Evolutionary conservation across 2,888 invertebrate genomes (phyloP), one percentile per base, ranked within the genome.

Genomic region (Tetanocera ferruginea): DNA sequence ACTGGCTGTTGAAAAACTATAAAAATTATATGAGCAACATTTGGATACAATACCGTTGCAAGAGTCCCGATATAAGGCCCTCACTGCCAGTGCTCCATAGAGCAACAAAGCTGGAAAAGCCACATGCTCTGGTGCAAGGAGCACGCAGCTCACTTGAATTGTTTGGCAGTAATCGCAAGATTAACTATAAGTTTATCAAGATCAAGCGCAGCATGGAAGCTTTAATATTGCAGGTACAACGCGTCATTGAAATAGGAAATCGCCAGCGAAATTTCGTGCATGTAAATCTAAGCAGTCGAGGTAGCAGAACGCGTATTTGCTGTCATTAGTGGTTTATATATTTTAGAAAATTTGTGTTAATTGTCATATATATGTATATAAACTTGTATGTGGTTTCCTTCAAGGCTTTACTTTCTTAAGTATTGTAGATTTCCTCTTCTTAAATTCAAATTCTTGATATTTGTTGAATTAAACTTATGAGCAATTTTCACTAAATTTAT

Each of bases 161-260:
- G 64, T 81, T 72, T 52, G 83, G 81, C 11, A 74, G 79, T 37
- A 84, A 81, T 82, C 82, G 82, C 4, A 77, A 76, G 34, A 82
- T 85, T 55, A 85, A 84, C 76, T 84, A 79, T 71, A 84, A 83
- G 76, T 79, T 85, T 70, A 80, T 84, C 25, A 84, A 83, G 77
- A 83, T 85, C 4, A 85, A 85, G 75, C 82, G 85, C 11, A 82
- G 82, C 73, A 83, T 85, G 83, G 84, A 85, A 73, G 78, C 82
- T 8, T 70, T 83, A 31, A 73, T 84, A 23, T 37, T 82, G 75
- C 84, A 84, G 34, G 71, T 84, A 28, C 84, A 82, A 62, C 81
- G 80, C 23, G 71, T 79, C 14, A 84, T 83, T 62, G 82, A 83
- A 25, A 83, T 84, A 19, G 80, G 81, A 51, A 84, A 84, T 80